Evolutionary conservation across 1,140 invertebrate species (phyloP).

Genomic region (Zaprionus ornatus): DNA sequence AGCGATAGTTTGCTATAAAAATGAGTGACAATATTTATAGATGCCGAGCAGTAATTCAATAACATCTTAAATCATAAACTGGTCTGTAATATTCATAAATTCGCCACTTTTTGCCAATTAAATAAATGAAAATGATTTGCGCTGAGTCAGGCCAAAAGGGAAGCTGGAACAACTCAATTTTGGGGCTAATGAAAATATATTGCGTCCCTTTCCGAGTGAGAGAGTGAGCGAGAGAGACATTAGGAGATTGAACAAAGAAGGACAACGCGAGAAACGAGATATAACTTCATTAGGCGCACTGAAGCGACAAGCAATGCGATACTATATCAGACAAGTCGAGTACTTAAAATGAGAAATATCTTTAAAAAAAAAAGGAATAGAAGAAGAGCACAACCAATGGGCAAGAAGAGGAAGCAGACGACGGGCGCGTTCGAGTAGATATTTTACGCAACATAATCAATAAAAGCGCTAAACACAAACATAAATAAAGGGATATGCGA

Average conservation of each 20-base stretch:
- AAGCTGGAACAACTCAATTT: slow-evolving; percentile 41
- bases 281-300: slow-evolving; percentile 72
- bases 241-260: slow-evolving; percentile 6
- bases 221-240: background rate
- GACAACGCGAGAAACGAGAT: slow-evolving; percentile 27
- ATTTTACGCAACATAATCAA: slow-evolving; percentile 63
- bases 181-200: slow-evolving; percentile 73
- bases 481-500: slow-evolving; percentile 68
- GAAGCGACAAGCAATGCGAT: slow-evolving; percentile 57
- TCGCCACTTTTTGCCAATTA: slow-evolving; percentile 62
- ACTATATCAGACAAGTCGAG: slow-evolving; percentile 53
- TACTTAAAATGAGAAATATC: slow-evolving; percentile 58
- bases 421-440: background rate
- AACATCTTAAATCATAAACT: background rate
- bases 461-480: slow-evolving; percentile 69
- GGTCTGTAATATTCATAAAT: slow-evolving; percentile 52
- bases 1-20: background rate
- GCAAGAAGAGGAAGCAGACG: background rate
- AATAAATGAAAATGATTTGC: slow-evolving; percentile 76
- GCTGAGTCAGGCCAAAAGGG: slow-evolving; percentile 48
- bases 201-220: slow-evolving; percentile 15
- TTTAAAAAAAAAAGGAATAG: slow-evolving; percentile 23
- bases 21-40: background rate
- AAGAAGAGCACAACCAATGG: background rate
- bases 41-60: background rate